Percentiles rank a stretch among this genome's conserved stretches.
Conservation (phyloP, 1,140 invertebrate genomes). For the Samia ricini region DNA sequence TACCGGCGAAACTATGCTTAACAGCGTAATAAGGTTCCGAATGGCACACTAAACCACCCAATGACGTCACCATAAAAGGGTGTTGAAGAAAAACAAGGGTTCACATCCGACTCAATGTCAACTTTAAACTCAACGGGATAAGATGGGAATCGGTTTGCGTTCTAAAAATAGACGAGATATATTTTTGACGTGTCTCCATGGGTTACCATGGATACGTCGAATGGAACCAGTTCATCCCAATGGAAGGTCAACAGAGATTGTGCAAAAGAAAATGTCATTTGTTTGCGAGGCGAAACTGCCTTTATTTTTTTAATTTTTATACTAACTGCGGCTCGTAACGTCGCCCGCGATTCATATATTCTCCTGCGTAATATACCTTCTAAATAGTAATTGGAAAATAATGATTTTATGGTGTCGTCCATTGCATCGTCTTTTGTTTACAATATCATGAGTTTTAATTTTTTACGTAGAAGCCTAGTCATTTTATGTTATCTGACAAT, state of each 20-base stretch:
- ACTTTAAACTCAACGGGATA: not conserved
- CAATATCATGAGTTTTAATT: no score
- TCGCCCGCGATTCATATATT: no score
- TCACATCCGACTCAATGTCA: not conserved
- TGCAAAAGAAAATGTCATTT: not conserved
- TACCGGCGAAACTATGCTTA: not conserved
- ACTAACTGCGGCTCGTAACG: no score
- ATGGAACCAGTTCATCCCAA: not conserved
- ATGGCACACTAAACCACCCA: constrained; percentile 9
- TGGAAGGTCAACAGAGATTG: not conserved
- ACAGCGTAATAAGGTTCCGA: constrained; percentile 12
- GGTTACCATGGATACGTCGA: not conserved
- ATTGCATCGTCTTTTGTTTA: no score
- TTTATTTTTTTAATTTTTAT: not conserved
- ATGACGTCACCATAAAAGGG: constrained; percentile 24
- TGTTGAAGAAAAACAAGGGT: constrained; percentile 1
- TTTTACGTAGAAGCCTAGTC: no score
- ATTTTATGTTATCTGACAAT: no score
- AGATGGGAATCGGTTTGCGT: not conserved
- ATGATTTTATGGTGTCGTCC: no score
- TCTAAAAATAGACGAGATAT: not conserved
- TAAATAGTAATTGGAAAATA: no score
- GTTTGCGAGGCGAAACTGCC: not conserved
- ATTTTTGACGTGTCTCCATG: not conserved
- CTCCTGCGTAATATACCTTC: no score